These are phyloP conservation scores for Laupala kohalensis DNA, from an alignment of 1,140 invertebrate species.

Conservation along the genomic window DNA sequence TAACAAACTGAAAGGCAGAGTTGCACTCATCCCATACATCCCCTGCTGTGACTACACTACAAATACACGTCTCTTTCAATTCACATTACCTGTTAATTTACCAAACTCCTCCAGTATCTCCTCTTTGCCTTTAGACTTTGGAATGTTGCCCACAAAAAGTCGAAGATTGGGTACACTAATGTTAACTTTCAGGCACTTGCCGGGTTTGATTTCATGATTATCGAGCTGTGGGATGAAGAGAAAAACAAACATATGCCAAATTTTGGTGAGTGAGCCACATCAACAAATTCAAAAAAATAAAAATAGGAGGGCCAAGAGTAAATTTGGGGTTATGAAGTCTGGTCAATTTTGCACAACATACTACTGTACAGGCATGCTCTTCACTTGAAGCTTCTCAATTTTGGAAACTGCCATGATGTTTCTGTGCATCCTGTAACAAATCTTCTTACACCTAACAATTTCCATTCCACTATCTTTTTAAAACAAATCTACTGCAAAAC, in stretches of 20 bases:
- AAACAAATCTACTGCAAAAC: conserved; percentile 5
- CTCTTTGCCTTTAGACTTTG: conserved; percentile 99
- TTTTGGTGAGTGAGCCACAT: conserved; percentile 31
- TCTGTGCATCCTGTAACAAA: conserved; percentile 12
- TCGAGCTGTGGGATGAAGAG: conserved; percentile 84
- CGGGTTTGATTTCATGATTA: conserved; percentile 99
- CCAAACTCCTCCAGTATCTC: conserved; percentile 99
- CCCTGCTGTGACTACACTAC: conserved; percentile 16
- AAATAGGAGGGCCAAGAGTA: neutral
- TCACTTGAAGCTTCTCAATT: conserved; percentile 11
- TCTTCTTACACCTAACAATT: conserved; percentile 11
- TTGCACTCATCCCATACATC: conserved; percentile 11
- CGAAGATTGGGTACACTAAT: conserved; percentile 99
- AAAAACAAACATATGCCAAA: conserved; percentile 48
- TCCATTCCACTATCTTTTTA: neutral
- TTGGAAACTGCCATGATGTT: conserved; percentile 8
- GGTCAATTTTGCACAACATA: conserved; percentile 24
- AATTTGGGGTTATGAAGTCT: conserved; percentile 20
- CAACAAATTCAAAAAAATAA: conserved; percentile 18
- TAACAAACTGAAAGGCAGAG: conserved; percentile 12
- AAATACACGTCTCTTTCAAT: conserved; percentile 28
- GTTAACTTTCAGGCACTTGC: conserved; percentile 99
- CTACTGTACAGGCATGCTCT: conserved; percentile 21
- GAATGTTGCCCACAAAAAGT: conserved; percentile 99
- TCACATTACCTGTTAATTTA: conserved; percentile 98